Evolutionary conservation across 2,113 vertebrate genomes (phyloP), one percentile per base, ranked within the genome.

Genomic region (Sula dactylatra): DNA sequence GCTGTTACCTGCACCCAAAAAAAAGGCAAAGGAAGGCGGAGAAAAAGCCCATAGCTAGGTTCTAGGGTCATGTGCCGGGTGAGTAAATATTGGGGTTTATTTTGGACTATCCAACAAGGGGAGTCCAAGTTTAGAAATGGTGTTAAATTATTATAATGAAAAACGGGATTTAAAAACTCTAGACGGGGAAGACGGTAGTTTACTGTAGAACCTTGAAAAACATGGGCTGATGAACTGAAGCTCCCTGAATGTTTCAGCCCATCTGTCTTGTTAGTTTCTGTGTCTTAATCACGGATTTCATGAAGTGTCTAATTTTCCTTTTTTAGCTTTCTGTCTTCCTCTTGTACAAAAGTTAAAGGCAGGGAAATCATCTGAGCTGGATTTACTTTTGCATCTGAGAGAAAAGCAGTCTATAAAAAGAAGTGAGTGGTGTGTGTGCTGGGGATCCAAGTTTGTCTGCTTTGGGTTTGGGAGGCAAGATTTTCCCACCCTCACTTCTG

Each of bases 201-300:
- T 73, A 9, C 56, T 72, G 93, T 88, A 86, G 69, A 76, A 94
- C 66, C 84, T 66, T 36, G 56, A 92, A 73, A 42, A 86, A 86
- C 80, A 94, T 66, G 91, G 86, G 89, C 84, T 93, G 93, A 82
- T 69, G 56, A 72, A 61, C 76, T 82, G 52, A 89, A 79, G 82
- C 92, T 96, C 90, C 83, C 76, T 86, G 92, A 94, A 90, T 86
- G 82, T 91, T 79, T 96, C 94, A 94, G 91, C 96, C 97, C 97
- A 96, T 96, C 96, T 98, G 97, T 97, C 97, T 97, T 96, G 93
- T 96, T 97, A 96, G 94, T 91, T 95, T 97, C 97, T 97, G 92
- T 95, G 78, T 96, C 96, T 97, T 97, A 96, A 97, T 98, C 97
- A 94, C 45, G 88, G 93, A 97, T 92, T 96, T 96, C 85, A 55